phyloP scores from a whole-genome alignment of 2,888 invertebrate genomes.

The Leistus spinibarbis region DNA sequence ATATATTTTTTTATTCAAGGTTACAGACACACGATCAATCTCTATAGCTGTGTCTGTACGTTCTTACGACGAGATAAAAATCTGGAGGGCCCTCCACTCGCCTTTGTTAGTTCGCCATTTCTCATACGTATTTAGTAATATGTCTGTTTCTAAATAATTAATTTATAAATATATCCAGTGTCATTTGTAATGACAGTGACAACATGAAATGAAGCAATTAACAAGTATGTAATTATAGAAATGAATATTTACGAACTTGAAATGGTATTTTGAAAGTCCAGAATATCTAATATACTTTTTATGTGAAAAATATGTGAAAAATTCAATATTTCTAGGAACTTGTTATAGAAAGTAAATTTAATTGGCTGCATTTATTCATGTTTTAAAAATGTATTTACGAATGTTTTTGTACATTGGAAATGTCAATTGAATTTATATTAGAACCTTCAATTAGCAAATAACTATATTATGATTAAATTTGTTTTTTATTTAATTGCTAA shows the following conservation, averaged over 20 bases:
- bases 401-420: constrained; percentile 7
- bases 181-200: constrained; percentile 11
- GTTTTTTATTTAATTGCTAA: no score
- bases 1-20: no score
- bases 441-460: constrained; percentile 15
- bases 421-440: constrained; percentile 3
- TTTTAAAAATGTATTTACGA: not conserved
- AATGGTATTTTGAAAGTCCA: constrained; percentile 1
- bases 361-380: constrained; percentile 12
- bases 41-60: no score
- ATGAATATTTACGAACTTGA: constrained; percentile 15
- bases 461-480: not conserved
- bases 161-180: no score
- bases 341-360: constrained; percentile 30
- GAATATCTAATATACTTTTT: not conserved
- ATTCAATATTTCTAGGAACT: not conserved
- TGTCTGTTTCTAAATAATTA: no score
- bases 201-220: constrained; percentile 15
- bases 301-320: not conserved
- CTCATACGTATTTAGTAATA: no score
- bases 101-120: no score
- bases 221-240: constrained; percentile 5
- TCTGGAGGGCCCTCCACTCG: no score
- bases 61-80: no score
- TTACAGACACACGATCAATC: no score